Base-by-base conservation (phyloP, 2,888 invertebrate genomes). In the Zaprionus obscuricornis region DNA sequence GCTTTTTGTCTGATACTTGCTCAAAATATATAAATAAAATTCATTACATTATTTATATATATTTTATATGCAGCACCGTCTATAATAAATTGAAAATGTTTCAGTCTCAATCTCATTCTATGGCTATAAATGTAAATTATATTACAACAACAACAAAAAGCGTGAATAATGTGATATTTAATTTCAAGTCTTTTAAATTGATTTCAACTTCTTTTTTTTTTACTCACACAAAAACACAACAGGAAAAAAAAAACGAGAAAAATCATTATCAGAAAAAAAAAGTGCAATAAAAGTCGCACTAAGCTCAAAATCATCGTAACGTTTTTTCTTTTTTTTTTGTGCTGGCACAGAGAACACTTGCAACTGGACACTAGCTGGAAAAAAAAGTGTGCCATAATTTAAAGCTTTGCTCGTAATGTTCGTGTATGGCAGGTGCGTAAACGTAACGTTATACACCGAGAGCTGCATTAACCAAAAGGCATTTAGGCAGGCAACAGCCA, bases 401-500 rank as follows among this genome's bases (percentile, higher is more conserved):
- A 52, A 52, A n/a, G 39, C 27, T n/a, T 1, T 2, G 17, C 5
- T 37, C 27, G 46, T 14, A 17, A 5, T 37, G 22, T 13, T 17
- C 14, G 13, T 13, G 16, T 27, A n/a, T 52, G 39, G 29, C 59
- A 68, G 68, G 68, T 68, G 68, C 68, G 65, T 65, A 51, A 22
- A 34, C 40, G n/a, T n/a, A n/a, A n/a, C n/a, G n/a, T n/a, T n/a
- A 22, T 27, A 22, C 20, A 34, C 6, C 17, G 26, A 20, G 17
- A 56, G 62, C 65, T 74, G 78, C 78, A 78, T 79, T 73, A 74
- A 74, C 66, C 46, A 37, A 70, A 58, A 34, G 64, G 59, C 69
- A 63, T 74, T 74, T 67, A 52, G 47, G 31, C 26, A 11, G 29
- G 22, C 22, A 10, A 22, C 7, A 33, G 54, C 64, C 55, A 62